phyloP scores from a whole-genome alignment of 2,797 vertebrate genomes.

The Vultur gryphus region DNA sequence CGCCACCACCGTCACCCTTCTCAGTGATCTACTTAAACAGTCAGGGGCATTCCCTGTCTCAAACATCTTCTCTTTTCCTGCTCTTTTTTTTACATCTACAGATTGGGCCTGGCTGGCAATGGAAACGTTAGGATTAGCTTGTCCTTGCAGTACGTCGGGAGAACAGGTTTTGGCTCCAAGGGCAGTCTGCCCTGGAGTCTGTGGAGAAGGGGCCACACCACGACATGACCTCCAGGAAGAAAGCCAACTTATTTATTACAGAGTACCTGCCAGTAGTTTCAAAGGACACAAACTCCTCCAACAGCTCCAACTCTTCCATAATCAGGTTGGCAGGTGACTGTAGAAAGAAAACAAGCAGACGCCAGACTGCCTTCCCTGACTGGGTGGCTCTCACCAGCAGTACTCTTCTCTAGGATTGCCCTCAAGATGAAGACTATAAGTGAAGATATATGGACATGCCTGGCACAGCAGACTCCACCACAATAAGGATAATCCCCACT shows the following conservation, averaged over 20 bases:
- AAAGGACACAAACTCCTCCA: background rate
- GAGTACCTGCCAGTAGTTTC: background rate
- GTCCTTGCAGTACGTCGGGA: background rate
- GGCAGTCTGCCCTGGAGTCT: background rate
- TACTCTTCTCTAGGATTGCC: background rate
- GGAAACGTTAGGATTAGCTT: background rate
- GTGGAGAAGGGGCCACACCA: background rate
- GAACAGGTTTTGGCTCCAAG: background rate
- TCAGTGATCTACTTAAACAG: background rate
- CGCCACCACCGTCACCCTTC: background rate
- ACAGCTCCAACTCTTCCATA: background rate
- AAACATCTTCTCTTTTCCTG: background rate
- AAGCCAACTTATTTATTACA: background rate
- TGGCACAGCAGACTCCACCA: background rate
- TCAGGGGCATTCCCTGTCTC: background rate
- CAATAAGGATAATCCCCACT: background rate
- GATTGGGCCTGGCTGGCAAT: background rate
- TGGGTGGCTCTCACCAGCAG: background rate
- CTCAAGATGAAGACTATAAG: background rate
- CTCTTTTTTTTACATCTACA: fast-evolving
- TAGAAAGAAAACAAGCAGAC: background rate
- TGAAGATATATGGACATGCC: background rate
- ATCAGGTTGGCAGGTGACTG: background rate
- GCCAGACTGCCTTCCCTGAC: background rate
- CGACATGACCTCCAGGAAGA: background rate